Evolutionary conservation across 2,797 vertebrate species (phyloP).

Genomic region (Sebastes itinus): DNA sequence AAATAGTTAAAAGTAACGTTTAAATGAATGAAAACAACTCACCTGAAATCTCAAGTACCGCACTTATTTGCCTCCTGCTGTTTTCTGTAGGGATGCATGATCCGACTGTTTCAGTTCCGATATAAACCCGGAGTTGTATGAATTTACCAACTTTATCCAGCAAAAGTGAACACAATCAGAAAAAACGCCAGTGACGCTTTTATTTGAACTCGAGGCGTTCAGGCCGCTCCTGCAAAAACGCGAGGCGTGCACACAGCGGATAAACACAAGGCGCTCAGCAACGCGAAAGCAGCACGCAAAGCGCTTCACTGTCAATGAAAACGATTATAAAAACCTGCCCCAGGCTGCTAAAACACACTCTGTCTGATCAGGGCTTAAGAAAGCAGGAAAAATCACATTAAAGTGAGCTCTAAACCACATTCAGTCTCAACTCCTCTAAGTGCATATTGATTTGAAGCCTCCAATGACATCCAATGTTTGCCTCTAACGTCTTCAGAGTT

Average conservation of each 20-base stretch:
- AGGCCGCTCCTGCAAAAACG: not conserved
- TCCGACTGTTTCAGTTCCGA: no score
- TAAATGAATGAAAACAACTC: not conserved
- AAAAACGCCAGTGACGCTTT: not conserved
- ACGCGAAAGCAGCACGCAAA: not conserved
- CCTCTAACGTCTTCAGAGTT: constrained; percentile 11
- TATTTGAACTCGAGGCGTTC: not conserved
- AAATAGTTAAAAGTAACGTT: not conserved
- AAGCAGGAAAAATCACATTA: not conserved
- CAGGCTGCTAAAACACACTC: not conserved
- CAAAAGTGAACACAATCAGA: not conserved
- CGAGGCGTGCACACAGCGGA: not conserved
- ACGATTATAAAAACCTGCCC: not conserved
- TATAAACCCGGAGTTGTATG: not conserved
- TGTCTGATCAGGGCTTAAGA: not conserved
- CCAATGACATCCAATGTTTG: constrained; percentile 14
- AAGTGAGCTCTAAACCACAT: not conserved
- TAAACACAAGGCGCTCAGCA: not conserved
- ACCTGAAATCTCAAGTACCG: not conserved
- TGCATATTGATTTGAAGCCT: constrained; percentile 44
- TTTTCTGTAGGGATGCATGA: not conserved
- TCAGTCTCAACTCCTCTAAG: constrained; percentile 12
- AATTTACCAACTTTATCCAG: not conserved
- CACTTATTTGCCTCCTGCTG: not conserved
- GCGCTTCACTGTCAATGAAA: not conserved